Conservation (phyloP, 2,113 vertebrate species). For the Corydoras sp. region DNA sequence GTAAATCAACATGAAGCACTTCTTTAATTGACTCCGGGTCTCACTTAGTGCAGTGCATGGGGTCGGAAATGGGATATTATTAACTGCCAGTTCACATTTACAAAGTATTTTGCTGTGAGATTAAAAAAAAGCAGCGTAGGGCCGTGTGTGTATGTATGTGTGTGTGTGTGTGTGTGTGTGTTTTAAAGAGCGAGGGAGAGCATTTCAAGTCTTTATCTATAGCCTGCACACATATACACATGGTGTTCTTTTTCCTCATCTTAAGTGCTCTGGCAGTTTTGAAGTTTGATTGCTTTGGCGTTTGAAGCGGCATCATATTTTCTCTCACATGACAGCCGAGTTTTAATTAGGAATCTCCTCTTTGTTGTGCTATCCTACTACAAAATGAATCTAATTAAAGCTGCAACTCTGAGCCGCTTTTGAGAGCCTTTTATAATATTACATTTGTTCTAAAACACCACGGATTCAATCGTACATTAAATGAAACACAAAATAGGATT, state of each 20-base stretch:
- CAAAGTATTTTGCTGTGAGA: constrained; percentile 47
- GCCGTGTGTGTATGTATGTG: constrained; percentile 2
- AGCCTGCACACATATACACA: constrained; percentile 22
- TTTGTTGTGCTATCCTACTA: constrained; percentile 26
- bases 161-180: constrained; percentile 1
- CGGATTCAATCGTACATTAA: neutral
- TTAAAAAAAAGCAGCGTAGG: constrained; percentile 44
- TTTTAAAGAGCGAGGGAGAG: constrained; percentile 17
- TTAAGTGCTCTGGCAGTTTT: constrained; percentile 21
- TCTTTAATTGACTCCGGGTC: constrained; percentile 64
- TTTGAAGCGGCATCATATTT: neutral
- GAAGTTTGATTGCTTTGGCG: constrained; percentile 3
- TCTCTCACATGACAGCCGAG: neutral
- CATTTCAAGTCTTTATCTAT: constrained; percentile 35
- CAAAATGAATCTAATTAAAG: constrained; percentile 14
- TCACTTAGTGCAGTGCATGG: constrained; percentile 53
- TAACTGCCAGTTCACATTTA: constrained; percentile 61
- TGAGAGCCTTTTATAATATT: neutral
- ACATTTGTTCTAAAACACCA: neutral
- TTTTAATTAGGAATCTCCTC: constrained; percentile 12
- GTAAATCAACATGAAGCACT: constrained; percentile 60
- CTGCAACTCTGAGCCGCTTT: neutral
- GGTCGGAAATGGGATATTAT: constrained; percentile 60
- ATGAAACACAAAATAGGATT: neutral
- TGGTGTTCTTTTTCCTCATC: constrained; percentile 21